A percentile compares a stretch with the other conserved stretches of the same genome.
phyloP scores from a whole-genome alignment of 2,888 invertebrate genomes.

The Ectropis crepuscularia region DNA sequence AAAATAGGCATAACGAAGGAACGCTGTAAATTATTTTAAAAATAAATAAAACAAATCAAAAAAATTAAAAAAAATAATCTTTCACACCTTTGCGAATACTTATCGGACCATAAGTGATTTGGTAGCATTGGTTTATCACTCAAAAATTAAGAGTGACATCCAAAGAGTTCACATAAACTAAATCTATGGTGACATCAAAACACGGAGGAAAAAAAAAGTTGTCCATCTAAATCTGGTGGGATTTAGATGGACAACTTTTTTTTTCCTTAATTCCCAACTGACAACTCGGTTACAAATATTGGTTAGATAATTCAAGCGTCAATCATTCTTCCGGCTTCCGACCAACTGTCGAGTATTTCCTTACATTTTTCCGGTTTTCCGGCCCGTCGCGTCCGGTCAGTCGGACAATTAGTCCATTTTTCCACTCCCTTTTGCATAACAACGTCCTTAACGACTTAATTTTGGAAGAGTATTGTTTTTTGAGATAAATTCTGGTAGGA shows the following conservation, averaged over 20 bases:
- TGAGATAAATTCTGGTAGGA: slow-evolving; percentile 27
- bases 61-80: too few species aligned
- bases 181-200: too few species aligned
- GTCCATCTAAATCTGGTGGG: not conserved
- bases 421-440: slow-evolving; percentile 35
- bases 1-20: too few species aligned
- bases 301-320: slow-evolving; percentile 30
- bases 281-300: slow-evolving; percentile 32
- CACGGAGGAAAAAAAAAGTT: too few species aligned
- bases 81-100: too few species aligned
- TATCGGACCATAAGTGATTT: too few species aligned
- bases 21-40: too few species aligned
- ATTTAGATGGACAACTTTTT: too few species aligned
- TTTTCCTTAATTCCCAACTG: slow-evolving; percentile 10
- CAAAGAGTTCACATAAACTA: too few species aligned
- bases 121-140: too few species aligned
- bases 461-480: slow-evolving; percentile 27
- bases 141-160: too few species aligned
- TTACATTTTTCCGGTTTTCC: slow-evolving; percentile 39
- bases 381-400: slow-evolving; percentile 33
- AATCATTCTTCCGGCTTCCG: slow-evolving; percentile 30
- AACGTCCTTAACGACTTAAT: slow-evolving; percentile 33
- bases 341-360: slow-evolving; percentile 37
- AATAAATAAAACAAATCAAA: too few species aligned
- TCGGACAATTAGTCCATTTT: slow-evolving; percentile 34